A percentile compares a stretch with the other conserved stretches of the same genome.
These are phyloP conservation scores for Geotrypetes seraphini DNA, from an alignment of 2,797 vertebrate species.

Conservation along the genomic window DNA sequence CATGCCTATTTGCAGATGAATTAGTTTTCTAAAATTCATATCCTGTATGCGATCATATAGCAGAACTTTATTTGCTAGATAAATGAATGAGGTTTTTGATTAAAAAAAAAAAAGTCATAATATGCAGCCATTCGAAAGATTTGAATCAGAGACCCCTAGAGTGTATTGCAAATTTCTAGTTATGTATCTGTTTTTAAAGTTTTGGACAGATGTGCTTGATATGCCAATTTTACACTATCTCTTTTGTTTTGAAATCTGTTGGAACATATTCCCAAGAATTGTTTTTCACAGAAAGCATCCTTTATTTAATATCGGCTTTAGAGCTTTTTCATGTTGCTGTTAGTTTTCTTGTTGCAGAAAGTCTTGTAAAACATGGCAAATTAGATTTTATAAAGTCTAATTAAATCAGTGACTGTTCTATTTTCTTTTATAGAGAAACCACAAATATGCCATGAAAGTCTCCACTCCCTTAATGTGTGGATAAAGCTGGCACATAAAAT, in stretches of 20 bases:
- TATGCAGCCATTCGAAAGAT: too few relatives aligned
- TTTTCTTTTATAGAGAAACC: conserved; percentile 50
- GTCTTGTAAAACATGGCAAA: conserved; percentile 56
- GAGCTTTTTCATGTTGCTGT: conserved; percentile 50
- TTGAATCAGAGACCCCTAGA: too few relatives aligned
- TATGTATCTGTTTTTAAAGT: too few relatives aligned
- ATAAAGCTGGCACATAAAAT: conserved; percentile 53
- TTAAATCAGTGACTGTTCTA: conserved; percentile 53
- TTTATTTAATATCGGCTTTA: conserved; percentile 43
- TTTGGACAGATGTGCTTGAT: background rate
- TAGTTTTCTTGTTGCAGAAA: conserved; percentile 42
- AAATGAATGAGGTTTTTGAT: too few relatives aligned
- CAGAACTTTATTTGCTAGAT: too few relatives aligned
- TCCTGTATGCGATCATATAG: too few relatives aligned
- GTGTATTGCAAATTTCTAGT: too few relatives aligned
- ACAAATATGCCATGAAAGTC: conserved; percentile 52
- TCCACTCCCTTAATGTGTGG: conserved; percentile 50
- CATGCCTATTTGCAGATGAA: too few relatives aligned
- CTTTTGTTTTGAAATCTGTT: conserved; percentile 23
- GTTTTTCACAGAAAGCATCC: conserved; percentile 38
- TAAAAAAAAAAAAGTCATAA: too few relatives aligned
- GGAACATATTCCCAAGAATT: conserved; percentile 27
- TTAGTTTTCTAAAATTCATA: too few relatives aligned
- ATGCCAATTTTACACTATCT: too few relatives aligned
- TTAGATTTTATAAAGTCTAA: conserved; percentile 47